Evolutionary conservation across 2,797 vertebrate genomes (phyloP).

Genomic region (Phoebastria nigripes): DNA sequence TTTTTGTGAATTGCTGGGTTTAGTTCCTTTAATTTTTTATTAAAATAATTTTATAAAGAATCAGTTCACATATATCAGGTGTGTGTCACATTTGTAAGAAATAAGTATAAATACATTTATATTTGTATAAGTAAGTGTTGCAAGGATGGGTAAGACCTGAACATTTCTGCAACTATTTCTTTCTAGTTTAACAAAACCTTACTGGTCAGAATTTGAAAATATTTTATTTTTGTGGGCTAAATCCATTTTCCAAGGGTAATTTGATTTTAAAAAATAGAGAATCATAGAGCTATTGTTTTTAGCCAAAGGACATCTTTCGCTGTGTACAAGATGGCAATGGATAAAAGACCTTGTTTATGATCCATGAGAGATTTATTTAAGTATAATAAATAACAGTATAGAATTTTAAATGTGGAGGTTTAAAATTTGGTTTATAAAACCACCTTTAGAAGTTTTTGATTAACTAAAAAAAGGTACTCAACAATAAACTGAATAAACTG

Average conservation of each 20-base stretch:
- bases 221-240: neutral
- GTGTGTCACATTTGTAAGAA: neutral
- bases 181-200: neutral
- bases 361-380: neutral
- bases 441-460: neutral
- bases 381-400: neutral
- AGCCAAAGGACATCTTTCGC: neutral
- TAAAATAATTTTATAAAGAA: neutral
- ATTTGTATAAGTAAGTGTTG: neutral
- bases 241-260: neutral
- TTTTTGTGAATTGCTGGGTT: neutral
- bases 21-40: neutral
- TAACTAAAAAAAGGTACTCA: neutral
- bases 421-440: neutral
- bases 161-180: neutral
- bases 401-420: neutral
- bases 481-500: neutral
- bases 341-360: neutral
- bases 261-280: neutral
- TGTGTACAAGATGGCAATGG: neutral
- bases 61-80: neutral
- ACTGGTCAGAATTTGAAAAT: neutral
- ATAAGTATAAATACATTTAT: neutral
- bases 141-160: neutral
- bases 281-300: neutral